Conservation (phyloP, 2,113 vertebrate species). For the Dasyurus viverrinus region DNA sequence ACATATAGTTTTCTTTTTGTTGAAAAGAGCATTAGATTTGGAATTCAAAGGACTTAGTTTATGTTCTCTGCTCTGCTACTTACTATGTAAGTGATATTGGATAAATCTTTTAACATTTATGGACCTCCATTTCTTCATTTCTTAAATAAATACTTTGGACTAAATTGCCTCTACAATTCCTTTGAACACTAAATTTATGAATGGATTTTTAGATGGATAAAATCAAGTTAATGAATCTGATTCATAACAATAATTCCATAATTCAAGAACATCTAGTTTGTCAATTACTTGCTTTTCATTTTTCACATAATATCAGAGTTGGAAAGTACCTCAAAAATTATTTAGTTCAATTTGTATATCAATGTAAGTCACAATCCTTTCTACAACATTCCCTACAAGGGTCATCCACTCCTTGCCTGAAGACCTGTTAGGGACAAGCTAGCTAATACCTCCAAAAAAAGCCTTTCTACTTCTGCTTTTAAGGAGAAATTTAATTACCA, state of each 20-base stretch:
- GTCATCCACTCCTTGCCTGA: too few species aligned
- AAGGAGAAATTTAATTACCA: too few species aligned
- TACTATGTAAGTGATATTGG: neutral
- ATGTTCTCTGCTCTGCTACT: neutral
- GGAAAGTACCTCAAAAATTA: neutral
- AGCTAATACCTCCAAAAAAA: too few species aligned
- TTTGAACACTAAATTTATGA: neutral
- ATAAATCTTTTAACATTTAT: neutral
- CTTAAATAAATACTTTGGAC: neutral
- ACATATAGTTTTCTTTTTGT: neutral
- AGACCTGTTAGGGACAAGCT: too few species aligned
- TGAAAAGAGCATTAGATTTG: neutral
- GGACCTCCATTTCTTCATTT: neutral
- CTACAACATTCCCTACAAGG: too few species aligned
- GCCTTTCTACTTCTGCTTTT: too few species aligned
- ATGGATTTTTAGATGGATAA: neutral
- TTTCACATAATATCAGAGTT: neutral
- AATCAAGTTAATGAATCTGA: neutral
- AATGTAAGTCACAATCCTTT: too few species aligned
- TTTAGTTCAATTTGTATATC: too few species aligned
- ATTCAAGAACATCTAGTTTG: neutral
- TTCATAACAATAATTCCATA: neutral
- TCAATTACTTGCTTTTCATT: neutral
- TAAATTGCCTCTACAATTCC: neutral
- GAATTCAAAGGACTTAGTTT: neutral